Percentiles rank a stretch among this genome's conserved stretches.
These are phyloP conservation scores for Pseudomugil tenellus DNA, from an alignment of 2,797 vertebrate genomes.

Conservation along the genomic window DNA sequence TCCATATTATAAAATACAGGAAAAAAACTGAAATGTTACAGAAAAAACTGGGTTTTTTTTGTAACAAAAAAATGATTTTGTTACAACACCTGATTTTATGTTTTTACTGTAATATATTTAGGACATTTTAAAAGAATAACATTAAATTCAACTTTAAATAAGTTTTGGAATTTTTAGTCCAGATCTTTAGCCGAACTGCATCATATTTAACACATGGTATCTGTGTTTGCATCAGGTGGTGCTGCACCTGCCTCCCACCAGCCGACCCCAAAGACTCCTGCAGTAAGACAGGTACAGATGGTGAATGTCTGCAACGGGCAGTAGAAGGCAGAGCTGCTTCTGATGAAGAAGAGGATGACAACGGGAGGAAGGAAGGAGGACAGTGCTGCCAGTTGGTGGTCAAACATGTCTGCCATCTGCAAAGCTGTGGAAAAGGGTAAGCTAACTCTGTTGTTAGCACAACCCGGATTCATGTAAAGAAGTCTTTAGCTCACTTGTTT, in stretches of 20 bases:
- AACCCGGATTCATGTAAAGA: background rate
- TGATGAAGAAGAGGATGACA: slow-evolving; percentile 83
- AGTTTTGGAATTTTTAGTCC: no score
- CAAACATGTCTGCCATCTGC: slow-evolving; percentile 53
- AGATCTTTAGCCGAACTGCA: no score
- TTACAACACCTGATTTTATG: no score
- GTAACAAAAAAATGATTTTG: no score
- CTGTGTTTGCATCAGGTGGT: slow-evolving; percentile 51
- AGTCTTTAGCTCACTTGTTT: background rate
- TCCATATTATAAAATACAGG: no score
- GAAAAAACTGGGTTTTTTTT: no score
- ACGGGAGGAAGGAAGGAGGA: slow-evolving; percentile 33
- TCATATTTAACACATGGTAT: background rate
- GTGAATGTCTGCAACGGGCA: slow-evolving; percentile 80
- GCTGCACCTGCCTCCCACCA: slow-evolving; percentile 63
- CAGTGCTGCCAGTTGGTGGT: slow-evolving; percentile 58
- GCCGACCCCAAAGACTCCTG: slow-evolving; percentile 49
- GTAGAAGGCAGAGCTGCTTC: slow-evolving; percentile 84
- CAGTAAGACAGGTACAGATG: slow-evolving; percentile 68
- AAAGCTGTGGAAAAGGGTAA: slow-evolving; percentile 72
- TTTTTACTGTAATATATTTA: no score
- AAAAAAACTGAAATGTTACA: no score
- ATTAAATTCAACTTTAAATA: no score
- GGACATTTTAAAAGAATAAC: no score
- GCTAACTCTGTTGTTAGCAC: slow-evolving; percentile 1